These are phyloP conservation scores for Salmo trutta DNA, from an alignment of 2,797 vertebrate genomes.

Conservation along the genomic window DNA sequence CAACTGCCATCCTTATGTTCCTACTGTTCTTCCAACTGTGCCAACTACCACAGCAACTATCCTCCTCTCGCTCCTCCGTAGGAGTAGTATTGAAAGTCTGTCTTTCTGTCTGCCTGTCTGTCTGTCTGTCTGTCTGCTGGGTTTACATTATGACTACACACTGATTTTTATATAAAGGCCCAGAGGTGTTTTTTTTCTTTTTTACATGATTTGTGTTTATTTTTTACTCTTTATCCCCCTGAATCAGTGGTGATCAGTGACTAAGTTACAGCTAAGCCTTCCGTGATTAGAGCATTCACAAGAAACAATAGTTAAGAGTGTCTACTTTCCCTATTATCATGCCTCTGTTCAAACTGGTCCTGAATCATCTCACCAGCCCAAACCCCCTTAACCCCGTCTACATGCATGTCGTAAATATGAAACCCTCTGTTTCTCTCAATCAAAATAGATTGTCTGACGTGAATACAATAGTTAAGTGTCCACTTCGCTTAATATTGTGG, in stretches of 20 bases:
- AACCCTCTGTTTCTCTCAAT: slow-evolving; percentile 23
- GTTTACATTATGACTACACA: slow-evolving; percentile 28
- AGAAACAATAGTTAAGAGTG: slow-evolving; percentile 44
- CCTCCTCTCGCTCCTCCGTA: not conserved
- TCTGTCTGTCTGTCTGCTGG: no score
- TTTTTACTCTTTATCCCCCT: slow-evolving; percentile 27
- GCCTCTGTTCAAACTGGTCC: slow-evolving; percentile 21
- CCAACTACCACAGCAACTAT: no score
- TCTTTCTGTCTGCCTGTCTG: no score
- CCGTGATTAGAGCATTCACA: no score
- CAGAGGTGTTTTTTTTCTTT: slow-evolving; percentile 5
- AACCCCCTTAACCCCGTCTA: slow-evolving; percentile 11
- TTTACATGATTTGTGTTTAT: slow-evolving; percentile 12
- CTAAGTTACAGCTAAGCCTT: slow-evolving; percentile 3
- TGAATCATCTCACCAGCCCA: slow-evolving; percentile 32
- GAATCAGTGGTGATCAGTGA: slow-evolving; percentile 49
- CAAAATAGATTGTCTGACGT: slow-evolving; percentile 34
- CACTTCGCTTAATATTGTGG: slow-evolving; percentile 42
- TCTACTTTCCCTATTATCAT: slow-evolving; percentile 35
- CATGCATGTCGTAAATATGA: slow-evolving; percentile 34
- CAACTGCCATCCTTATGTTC: not conserved
- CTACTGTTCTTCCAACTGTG: not conserved
- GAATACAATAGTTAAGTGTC: slow-evolving; percentile 25
- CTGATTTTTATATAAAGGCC: not conserved
- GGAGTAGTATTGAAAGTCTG: not conserved